Conservation (phyloP, 2,113 vertebrate species). For the Ciconia boyciana region DNA sequence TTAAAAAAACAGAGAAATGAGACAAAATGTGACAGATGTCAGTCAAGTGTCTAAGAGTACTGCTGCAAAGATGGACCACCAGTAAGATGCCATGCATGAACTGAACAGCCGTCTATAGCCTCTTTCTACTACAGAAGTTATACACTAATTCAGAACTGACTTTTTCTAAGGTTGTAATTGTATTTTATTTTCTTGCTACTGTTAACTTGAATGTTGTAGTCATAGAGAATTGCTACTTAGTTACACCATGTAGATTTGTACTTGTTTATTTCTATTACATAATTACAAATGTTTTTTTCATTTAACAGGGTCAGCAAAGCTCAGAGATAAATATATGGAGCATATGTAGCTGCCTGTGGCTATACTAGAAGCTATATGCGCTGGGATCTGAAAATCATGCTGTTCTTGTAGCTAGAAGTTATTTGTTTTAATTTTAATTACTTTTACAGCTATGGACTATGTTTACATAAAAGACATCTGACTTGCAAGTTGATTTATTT, state of each 20-base stretch:
- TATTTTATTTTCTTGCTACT: neutral
- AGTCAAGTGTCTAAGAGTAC: neutral
- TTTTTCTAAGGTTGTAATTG: neutral
- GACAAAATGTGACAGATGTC: neutral
- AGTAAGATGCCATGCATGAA: neutral
- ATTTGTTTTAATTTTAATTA: neutral
- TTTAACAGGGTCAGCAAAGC: neutral
- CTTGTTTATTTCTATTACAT: neutral
- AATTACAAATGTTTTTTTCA: neutral
- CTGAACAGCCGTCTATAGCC: neutral
- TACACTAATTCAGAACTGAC: neutral
- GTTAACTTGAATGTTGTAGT: neutral
- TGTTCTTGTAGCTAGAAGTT: neutral
- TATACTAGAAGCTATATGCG: neutral
- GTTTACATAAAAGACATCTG: neutral
- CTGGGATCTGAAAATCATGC: neutral
- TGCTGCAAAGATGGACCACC: neutral
- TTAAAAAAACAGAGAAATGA: neutral
- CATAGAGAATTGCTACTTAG: neutral
- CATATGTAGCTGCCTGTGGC: neutral
- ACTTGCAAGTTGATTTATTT: neutral
- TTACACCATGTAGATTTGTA: neutral
- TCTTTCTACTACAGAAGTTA: neutral
- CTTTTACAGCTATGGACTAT: neutral
- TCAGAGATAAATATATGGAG: neutral